These are phyloP conservation scores for Cirrhinus molitorella DNA, from an alignment of 2,797 vertebrate species.

Conservation along the genomic window DNA sequence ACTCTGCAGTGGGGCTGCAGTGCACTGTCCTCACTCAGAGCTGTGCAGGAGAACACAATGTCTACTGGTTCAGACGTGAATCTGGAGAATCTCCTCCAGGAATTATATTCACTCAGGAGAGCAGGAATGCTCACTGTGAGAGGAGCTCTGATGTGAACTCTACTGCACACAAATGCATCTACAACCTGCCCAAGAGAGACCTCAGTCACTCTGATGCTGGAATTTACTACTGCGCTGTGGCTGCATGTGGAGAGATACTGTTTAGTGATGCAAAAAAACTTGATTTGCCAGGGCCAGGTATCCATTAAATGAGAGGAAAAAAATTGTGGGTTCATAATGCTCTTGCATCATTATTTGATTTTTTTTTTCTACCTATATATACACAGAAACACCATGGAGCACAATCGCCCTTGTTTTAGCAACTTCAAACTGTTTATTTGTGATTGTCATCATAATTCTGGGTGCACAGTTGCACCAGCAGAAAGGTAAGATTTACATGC, in stretches of 20 bases:
- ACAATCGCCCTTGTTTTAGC: neutral
- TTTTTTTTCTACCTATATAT: neutral
- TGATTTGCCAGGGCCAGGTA: neutral
- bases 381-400: neutral
- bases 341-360: no score
- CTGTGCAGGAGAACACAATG: conserved; percentile 49
- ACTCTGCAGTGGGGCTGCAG: conserved; percentile 44
- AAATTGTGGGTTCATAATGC: neutral
- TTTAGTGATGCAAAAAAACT: conserved; percentile 29
- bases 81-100: conserved; percentile 46
- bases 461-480: neutral
- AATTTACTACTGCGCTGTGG: conserved; percentile 70
- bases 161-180: conserved; percentile 58
- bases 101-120: conserved; percentile 50
- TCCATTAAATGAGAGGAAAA: neutral
- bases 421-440: neutral
- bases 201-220: conserved; percentile 60
- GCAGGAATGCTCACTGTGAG: conserved; percentile 54
- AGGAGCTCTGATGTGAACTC: neutral
- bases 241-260: conserved; percentile 60
- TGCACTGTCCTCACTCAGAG: conserved; percentile 39
- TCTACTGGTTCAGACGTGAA: conserved; percentile 48
- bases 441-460: conserved; percentile 9
- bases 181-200: conserved; percentile 60
- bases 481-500: neutral